These are phyloP conservation scores for Podarcis cretensis DNA, from an alignment of 2,113 vertebrate species.

Conservation along the genomic window DNA sequence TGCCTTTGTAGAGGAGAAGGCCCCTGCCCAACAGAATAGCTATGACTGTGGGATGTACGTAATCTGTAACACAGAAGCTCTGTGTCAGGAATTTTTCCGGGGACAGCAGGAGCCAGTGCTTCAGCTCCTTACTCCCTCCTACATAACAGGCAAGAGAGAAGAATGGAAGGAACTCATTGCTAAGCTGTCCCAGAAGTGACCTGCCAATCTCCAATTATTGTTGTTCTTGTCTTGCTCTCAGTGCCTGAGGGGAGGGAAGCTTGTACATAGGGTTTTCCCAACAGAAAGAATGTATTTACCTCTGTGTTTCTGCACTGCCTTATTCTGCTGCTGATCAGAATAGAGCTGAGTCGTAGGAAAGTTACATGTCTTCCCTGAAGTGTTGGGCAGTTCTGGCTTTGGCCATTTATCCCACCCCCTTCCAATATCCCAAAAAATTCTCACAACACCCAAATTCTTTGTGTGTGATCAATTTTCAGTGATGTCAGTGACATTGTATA, in stretches of 20 bases:
- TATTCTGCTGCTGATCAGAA: not conserved
- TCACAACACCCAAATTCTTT: not conserved
- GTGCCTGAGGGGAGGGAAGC: slow-evolving; percentile 56
- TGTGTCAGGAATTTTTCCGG: slow-evolving; percentile 82
- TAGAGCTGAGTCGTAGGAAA: not conserved
- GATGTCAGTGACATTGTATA: slow-evolving; percentile 17
- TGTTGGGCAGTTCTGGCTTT: not conserved
- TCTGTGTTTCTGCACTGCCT: slow-evolving; percentile 34
- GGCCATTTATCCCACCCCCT: not conserved
- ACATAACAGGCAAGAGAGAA: slow-evolving; percentile 87
- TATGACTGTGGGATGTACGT: slow-evolving; percentile 99
- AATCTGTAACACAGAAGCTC: slow-evolving; percentile 89
- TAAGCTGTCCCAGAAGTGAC: slow-evolving; percentile 83
- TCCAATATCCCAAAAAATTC: not conserved
- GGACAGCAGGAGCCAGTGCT: slow-evolving; percentile 70
- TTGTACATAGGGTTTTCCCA: slow-evolving; percentile 36
- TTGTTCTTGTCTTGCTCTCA: slow-evolving; percentile 29
- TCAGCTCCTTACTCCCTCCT: slow-evolving; percentile 88
- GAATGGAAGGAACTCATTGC: slow-evolving; percentile 90
- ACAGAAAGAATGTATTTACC: slow-evolving; percentile 61
- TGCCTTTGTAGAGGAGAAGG: slow-evolving; percentile 86
- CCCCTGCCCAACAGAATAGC: slow-evolving; percentile 94
- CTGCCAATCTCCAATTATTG: not conserved
- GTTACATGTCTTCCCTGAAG: not conserved
- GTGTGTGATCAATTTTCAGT: slow-evolving; percentile 24